Conservation (phyloP, 2,888 invertebrate genomes). For the Rhopalosiphum nymphaeae region DNA sequence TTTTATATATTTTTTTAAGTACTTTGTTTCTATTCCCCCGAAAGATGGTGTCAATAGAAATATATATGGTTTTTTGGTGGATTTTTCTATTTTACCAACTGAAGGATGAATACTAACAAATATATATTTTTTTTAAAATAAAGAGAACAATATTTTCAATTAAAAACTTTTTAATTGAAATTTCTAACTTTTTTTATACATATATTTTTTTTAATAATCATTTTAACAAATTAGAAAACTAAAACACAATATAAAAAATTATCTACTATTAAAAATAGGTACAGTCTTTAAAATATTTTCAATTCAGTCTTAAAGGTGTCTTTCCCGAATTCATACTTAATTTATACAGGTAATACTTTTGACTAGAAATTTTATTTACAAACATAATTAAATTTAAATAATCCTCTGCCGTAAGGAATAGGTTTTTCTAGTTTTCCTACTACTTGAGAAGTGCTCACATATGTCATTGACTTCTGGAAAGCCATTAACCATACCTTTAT, state of each 20-base stretch:
- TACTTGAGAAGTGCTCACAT: background rate
- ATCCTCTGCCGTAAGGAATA: constrained; percentile 12
- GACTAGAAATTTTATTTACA: background rate
- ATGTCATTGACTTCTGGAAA: background rate
- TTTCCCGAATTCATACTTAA: background rate
- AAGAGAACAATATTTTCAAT: too few relatives aligned
- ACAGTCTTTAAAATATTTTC: constrained; percentile 1
- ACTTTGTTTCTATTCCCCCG: too few relatives aligned
- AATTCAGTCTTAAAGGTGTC: constrained; percentile 14
- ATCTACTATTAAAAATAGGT: background rate
- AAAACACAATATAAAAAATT: constrained; percentile 5
- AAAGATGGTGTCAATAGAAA: too few relatives aligned
- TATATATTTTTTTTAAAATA: background rate
- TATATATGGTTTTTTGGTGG: too few relatives aligned
- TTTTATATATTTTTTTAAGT: too few relatives aligned
- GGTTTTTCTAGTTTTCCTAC: constrained; percentile 10
- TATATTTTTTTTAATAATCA: background rate
- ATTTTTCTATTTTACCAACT: too few relatives aligned
- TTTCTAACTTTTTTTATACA: too few relatives aligned
- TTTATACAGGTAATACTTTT: constrained; percentile 9
- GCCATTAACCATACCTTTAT: background rate
- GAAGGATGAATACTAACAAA: background rate
- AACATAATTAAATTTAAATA: constrained; percentile 4
- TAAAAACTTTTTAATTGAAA: too few relatives aligned
- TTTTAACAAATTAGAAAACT: background rate